A percentile compares a stretch with the other conserved stretches of the same genome.
These are phyloP conservation scores for Druceiella hillmani DNA, from an alignment of 2,888 invertebrate species.

Conservation along the genomic window DNA sequence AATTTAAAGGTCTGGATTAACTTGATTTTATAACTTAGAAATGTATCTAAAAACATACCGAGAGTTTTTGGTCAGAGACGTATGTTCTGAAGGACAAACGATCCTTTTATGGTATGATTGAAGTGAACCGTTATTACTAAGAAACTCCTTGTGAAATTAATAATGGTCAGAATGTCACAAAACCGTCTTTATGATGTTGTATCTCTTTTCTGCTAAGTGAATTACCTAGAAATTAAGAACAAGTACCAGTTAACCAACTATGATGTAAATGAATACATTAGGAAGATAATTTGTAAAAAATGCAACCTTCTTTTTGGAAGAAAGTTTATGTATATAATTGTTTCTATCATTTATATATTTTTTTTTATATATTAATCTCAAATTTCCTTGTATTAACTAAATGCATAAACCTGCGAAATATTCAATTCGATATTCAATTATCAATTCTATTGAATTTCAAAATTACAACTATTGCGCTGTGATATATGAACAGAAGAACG, in stretches of 20 bases:
- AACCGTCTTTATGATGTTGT: constrained; percentile 16
- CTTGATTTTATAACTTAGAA: constrained; percentile 20
- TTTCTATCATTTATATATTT: too few species aligned
- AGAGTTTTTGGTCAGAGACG: constrained; percentile 18
- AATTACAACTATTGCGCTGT: too few species aligned
- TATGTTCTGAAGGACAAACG: constrained; percentile 15
- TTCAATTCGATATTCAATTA: too few species aligned
- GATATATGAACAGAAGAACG: too few species aligned
- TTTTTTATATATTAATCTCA: too few species aligned
- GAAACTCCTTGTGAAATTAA: constrained; percentile 21
- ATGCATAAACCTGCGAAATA: too few species aligned
- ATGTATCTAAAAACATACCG: constrained; percentile 19
- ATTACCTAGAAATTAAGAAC: constrained; percentile 10
- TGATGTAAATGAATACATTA: too few species aligned
- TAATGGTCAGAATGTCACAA: constrained; percentile 20
- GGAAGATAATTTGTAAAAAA: too few species aligned
- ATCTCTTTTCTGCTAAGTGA: constrained; percentile 8
- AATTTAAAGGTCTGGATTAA: constrained; percentile 15
- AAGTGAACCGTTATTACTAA: constrained; percentile 21
- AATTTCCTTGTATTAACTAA: too few species aligned
- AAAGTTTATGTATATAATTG: too few species aligned
- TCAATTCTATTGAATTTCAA: too few species aligned
- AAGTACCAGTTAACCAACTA: too few species aligned
- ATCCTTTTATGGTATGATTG: constrained; percentile 14
- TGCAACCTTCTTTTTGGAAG: constrained; percentile 16